A percentile compares a stretch with the other conserved stretches of the same genome.
Conservation (phyloP, 2,113 vertebrate genomes). For the Brachyistius frenatus region DNA sequence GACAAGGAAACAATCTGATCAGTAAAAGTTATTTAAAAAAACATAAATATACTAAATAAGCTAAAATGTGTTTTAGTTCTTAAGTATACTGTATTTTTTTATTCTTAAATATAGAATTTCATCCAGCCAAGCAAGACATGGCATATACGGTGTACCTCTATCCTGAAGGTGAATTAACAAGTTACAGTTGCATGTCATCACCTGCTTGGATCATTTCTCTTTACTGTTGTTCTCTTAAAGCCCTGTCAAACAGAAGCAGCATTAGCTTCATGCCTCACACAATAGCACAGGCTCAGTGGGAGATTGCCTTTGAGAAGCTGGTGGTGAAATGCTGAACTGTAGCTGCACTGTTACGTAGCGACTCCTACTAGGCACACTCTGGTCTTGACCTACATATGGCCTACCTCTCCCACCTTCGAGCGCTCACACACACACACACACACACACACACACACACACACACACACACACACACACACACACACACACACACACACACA, state of each 20-base stretch:
- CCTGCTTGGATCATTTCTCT: conserved; percentile 6
- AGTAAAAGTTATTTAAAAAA: no score
- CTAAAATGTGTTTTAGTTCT: no score
- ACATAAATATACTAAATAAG: no score
- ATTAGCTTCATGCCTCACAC: conserved; percentile 25
- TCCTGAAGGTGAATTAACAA: neutral
- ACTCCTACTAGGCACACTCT: conserved; percentile 30
- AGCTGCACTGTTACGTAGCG: conserved; percentile 1
- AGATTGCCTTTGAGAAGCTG: neutral
- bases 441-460: conserved; percentile 22
- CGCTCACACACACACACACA: conserved; percentile 10
- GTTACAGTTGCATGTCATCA: conserved; percentile 26
- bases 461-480: neutral
- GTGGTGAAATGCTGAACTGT: conserved; percentile 29
- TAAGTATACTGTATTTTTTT: no score
- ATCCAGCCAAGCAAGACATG: neutral
- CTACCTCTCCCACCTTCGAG: conserved; percentile 52
- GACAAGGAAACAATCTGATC: no score
- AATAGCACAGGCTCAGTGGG: conserved; percentile 16
- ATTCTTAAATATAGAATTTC: neutral
- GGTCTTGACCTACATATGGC: conserved; percentile 75
- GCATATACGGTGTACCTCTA: neutral
- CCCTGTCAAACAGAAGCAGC: conserved; percentile 40
- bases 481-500: conserved; percentile 25
- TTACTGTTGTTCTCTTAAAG: conserved; percentile 15